A percentile compares a stretch with the other conserved stretches of the same genome.
These are phyloP conservation scores for Sinocyclocheilus anshuiensis DNA, from an alignment of 2,113 vertebrate species.

Conservation along the genomic window DNA sequence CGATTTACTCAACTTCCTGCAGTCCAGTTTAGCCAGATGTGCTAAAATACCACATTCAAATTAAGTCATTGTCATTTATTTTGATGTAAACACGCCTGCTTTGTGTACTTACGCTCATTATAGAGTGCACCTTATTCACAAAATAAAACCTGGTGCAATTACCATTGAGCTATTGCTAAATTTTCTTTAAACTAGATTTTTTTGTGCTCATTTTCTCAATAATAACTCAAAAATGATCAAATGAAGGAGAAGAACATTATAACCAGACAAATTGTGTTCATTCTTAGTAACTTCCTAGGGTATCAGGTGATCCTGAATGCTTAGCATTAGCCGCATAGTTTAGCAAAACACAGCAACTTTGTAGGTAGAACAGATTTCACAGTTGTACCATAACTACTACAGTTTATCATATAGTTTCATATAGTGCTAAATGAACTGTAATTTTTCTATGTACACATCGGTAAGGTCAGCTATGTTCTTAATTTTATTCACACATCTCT, in stretches of 20 bases:
- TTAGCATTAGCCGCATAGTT: not conserved
- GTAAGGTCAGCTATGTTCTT: slow-evolving; percentile 1
- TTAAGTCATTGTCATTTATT: not conserved
- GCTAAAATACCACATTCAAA: too few relatives aligned
- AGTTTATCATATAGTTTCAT: not conserved
- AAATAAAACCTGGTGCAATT: too few relatives aligned
- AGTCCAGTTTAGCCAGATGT: not conserved
- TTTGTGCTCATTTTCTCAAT: not conserved
- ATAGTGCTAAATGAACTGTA: not conserved
- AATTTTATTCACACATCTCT: slow-evolving; percentile 39
- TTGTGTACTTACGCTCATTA: too few relatives aligned
- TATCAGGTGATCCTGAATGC: not conserved
- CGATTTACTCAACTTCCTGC: not conserved
- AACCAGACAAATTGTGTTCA: not conserved
- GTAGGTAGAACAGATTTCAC: not conserved
- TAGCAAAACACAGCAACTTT: not conserved
- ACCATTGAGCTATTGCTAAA: not conserved
- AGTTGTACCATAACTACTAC: not conserved
- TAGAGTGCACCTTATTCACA: too few relatives aligned
- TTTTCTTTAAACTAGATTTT: not conserved
- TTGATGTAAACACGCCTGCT: not conserved
- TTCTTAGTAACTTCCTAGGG: not conserved
- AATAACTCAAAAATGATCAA: not conserved
- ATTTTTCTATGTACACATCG: not conserved
- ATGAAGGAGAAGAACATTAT: not conserved